Evolutionary conservation across 2,888 invertebrate species (phyloP).

Genomic region (Geotrupes spiniger): DNA sequence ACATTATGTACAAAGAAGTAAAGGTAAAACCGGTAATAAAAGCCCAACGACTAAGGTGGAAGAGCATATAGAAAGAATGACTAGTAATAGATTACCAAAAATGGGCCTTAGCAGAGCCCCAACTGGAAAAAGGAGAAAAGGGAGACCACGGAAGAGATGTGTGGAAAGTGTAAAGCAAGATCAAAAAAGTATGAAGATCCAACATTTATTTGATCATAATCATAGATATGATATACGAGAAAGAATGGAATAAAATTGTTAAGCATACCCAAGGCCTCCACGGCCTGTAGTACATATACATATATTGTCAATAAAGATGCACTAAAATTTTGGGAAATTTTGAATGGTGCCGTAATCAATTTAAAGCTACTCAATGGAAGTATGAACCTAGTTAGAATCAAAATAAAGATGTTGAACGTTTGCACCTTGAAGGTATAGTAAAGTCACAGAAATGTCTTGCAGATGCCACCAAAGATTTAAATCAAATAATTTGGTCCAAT

Average conservation of each 20-base stretch:
- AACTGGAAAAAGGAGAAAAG: too few relatives aligned
- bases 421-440: constrained; percentile 60
- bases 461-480: constrained; percentile 73
- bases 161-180: too few relatives aligned
- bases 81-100: too few relatives aligned
- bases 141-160: too few relatives aligned
- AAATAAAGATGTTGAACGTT: constrained; percentile 67
- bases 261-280: constrained; percentile 69
- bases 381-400: constrained; percentile 68
- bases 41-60: too few relatives aligned
- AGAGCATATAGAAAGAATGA: too few relatives aligned
- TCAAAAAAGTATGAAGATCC: too few relatives aligned
- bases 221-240: too few relatives aligned
- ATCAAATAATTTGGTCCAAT: constrained; percentile 70
- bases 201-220: too few relatives aligned
- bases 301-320: constrained; percentile 67
- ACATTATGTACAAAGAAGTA: too few relatives aligned
- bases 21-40: too few relatives aligned
- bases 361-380: constrained; percentile 73
- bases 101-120: too few relatives aligned
- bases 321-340: constrained; percentile 68
- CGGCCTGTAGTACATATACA: constrained; percentile 72
- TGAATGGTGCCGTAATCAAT: constrained; percentile 64
- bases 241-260: constrained; percentile 60
- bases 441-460: constrained; percentile 72